Percentiles rank a stretch among this genome's conserved stretches.
phyloP scores from a whole-genome alignment of 1,140 invertebrate species.

The Drosophila ercepeae region DNA sequence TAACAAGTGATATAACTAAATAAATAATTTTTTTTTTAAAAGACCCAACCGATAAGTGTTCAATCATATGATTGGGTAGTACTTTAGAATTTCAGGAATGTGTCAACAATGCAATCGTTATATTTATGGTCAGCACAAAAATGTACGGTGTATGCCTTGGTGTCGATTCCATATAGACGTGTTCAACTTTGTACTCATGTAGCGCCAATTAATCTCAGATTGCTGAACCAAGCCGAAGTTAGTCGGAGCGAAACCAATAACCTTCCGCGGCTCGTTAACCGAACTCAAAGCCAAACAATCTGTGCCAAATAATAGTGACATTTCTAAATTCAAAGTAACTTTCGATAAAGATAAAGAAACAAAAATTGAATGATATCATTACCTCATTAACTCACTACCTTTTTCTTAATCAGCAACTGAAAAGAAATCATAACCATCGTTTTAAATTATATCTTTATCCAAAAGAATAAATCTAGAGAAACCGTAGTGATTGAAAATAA shows the following conservation, averaged over 20 bases:
- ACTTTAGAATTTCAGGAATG: not conserved
- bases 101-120: slow-evolving; percentile 13
- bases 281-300: not conserved
- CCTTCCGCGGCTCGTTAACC: not conserved
- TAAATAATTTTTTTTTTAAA: slow-evolving; percentile 1
- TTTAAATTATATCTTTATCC: no score
- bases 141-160: not conserved
- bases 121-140: slow-evolving; percentile 18
- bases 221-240: not conserved
- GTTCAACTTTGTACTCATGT: slow-evolving; percentile 2
- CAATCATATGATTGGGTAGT: slow-evolving; percentile 25
- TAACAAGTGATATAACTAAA: slow-evolving; percentile 23
- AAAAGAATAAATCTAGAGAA: no score
- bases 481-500: no score
- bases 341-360: not conserved
- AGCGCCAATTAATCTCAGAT: slow-evolving; percentile 3
- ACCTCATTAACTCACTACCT: not conserved
- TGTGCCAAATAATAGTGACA: not conserved
- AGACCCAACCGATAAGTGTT: not conserved
- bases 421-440: no score
- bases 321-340: not conserved
- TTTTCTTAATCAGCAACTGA: no score
- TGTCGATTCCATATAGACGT: slow-evolving; percentile 7
- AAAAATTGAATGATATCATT: not conserved
- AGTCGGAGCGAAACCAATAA: not conserved